These are phyloP conservation scores for Macrosteles quadrilineatus DNA, from an alignment of 1,140 invertebrate genomes.

Conservation along the genomic window DNA sequence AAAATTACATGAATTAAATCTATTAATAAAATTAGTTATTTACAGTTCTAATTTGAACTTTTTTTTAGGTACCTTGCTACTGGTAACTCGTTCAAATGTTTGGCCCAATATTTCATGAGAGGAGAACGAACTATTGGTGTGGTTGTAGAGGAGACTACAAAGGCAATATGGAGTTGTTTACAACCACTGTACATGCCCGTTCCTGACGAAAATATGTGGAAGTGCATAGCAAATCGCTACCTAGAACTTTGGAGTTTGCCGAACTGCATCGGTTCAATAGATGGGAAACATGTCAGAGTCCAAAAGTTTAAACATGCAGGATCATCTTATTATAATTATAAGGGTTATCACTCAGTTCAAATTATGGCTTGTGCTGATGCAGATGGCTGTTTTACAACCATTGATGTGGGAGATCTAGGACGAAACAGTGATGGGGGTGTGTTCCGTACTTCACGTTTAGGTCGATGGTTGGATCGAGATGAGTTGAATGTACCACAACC, in stretches of 20 bases:
- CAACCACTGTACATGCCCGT: slow-evolving; percentile 40
- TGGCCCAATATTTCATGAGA: slow-evolving; percentile 27
- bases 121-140: slow-evolving; percentile 30
- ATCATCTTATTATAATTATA: slow-evolving; percentile 48
- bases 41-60: slow-evolving; percentile 18
- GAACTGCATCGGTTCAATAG: slow-evolving; percentile 50
- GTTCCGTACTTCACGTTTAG: slow-evolving; percentile 32
- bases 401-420: slow-evolving; percentile 45
- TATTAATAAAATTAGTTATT: slow-evolving; percentile 17
- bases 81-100: slow-evolving; percentile 27
- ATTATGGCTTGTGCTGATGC: slow-evolving; percentile 47
- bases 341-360: slow-evolving; percentile 45
- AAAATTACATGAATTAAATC: background rate
- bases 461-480: slow-evolving; percentile 25
- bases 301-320: slow-evolving; percentile 37
- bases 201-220: slow-evolving; percentile 32
- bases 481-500: slow-evolving; percentile 28
- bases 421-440: slow-evolving; percentile 41
- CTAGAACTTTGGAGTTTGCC: slow-evolving; percentile 42
- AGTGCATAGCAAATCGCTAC: slow-evolving; percentile 30
- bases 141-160: slow-evolving; percentile 19
- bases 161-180: slow-evolving; percentile 34
- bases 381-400: slow-evolving; percentile 44
- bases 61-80: slow-evolving; percentile 29
- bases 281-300: slow-evolving; percentile 50